Evolutionary conservation across 2,888 invertebrate species (phyloP).

Genomic region (Ichneumoninae sp.): DNA sequence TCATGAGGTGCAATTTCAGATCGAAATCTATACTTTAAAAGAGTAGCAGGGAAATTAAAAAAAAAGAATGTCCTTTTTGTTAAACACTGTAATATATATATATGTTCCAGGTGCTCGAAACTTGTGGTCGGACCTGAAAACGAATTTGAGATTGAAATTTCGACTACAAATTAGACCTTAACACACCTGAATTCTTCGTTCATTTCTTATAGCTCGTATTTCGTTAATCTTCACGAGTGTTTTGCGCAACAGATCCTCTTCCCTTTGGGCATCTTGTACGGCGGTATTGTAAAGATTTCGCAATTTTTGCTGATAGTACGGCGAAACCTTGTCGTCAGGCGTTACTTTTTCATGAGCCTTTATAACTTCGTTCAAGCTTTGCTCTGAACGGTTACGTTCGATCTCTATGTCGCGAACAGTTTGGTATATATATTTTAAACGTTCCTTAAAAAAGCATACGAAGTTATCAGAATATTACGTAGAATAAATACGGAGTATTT

Average conservation of each 20-base stretch:
- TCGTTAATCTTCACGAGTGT: constrained; percentile 95
- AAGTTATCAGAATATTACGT: too few relatives aligned
- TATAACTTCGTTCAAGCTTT: constrained; percentile 91
- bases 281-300: constrained; percentile 92
- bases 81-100: too few relatives aligned
- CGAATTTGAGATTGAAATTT: too few relatives aligned
- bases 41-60: too few relatives aligned
- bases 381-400: constrained; percentile 92
- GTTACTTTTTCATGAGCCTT: constrained; percentile 90
- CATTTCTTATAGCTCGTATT: constrained; percentile 95
- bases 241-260: constrained; percentile 92
- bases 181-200: constrained; percentile 91
- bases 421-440: constrained; percentile 91
- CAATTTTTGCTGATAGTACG: constrained; percentile 89
- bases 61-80: too few relatives aligned
- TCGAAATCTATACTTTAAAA: too few relatives aligned
- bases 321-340: constrained; percentile 85
- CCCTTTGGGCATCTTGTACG: constrained; percentile 92
- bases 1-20: too few relatives aligned
- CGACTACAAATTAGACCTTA: background rate
- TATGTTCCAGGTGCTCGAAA: too few relatives aligned
- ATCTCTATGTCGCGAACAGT: constrained; percentile 93
- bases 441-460: constrained; percentile 86
- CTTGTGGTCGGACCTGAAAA: too few relatives aligned
- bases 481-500: background rate